Evolutionary conservation across 1,140 invertebrate species (phyloP).

Genomic region (Amphibalanus amphitrite): DNA sequence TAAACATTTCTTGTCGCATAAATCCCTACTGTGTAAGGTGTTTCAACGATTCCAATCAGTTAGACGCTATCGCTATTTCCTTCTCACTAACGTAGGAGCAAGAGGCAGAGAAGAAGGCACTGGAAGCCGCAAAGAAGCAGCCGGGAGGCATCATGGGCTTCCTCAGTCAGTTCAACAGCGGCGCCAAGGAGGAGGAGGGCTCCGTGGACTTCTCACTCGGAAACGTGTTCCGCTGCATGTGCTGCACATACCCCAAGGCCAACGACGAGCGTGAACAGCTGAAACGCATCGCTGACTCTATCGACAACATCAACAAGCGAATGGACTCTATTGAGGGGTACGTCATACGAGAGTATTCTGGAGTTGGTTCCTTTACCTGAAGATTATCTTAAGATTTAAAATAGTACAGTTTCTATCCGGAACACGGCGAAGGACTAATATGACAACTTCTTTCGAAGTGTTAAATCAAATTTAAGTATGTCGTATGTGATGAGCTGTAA

Average conservation of each 20-base stretch:
- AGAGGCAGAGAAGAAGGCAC: conserved; percentile 60
- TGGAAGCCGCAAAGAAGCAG: conserved; percentile 67
- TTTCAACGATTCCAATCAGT: too few relatives aligned
- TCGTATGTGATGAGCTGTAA: too few relatives aligned
- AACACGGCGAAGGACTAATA: too few relatives aligned
- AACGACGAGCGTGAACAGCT: conserved; percentile 70
- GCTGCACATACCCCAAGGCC: conserved; percentile 72
- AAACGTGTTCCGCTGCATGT: conserved; percentile 71
- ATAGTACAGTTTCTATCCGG: too few relatives aligned
- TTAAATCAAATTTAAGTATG: too few relatives aligned
- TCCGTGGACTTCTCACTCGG: conserved; percentile 76
- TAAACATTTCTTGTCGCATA: too few relatives aligned
- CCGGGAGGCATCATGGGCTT: conserved; percentile 46
- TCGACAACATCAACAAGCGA: conserved; percentile 58
- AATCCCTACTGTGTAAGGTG: too few relatives aligned
- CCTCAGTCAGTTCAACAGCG: conserved; percentile 27
- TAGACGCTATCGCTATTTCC: too few relatives aligned
- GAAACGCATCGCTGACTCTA: conserved; percentile 60
- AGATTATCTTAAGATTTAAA: too few relatives aligned
- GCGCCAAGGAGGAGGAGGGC: conserved; percentile 57
- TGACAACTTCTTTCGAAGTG: too few relatives aligned
- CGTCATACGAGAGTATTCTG: too few relatives aligned
- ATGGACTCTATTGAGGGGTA: conserved; percentile 65
- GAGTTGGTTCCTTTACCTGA: too few relatives aligned
- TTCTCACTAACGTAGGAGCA: conserved; percentile 42